A percentile compares a stretch with the other conserved stretches of the same genome.
phyloP scores from a whole-genome alignment of 2,888 invertebrate species.

The Yponomeuta cagnagella region DNA sequence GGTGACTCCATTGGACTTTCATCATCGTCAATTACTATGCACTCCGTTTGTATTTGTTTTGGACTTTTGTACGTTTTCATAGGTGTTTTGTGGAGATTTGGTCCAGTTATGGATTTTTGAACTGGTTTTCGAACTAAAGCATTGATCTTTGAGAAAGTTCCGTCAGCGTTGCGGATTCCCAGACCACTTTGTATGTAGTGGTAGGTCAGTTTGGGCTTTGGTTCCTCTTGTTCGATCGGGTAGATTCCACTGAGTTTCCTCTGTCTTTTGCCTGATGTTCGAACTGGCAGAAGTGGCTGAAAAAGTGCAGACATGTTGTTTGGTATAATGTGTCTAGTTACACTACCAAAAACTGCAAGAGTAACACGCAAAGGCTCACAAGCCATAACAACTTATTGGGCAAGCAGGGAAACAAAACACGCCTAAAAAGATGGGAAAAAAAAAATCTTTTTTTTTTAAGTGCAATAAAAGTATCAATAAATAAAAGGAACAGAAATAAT shows the following conservation, averaged over 20 bases:
- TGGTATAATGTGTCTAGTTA: not conserved
- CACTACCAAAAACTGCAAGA: too few relatives aligned
- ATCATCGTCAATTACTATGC: not conserved
- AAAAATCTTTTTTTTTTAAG: too few relatives aligned
- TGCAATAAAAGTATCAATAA: too few relatives aligned
- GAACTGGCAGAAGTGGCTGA: not conserved
- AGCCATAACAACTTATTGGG: too few relatives aligned
- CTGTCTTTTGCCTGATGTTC: constrained; percentile 27
- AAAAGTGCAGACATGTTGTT: not conserved
- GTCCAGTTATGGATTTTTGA: not conserved
- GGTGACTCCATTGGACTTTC: not conserved
- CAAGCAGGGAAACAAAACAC: too few relatives aligned
- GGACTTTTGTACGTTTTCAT: not conserved
- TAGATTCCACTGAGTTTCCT: constrained; percentile 48
- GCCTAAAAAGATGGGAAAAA: too few relatives aligned
- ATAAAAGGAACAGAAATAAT: too few relatives aligned
- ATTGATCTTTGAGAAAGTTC: constrained; percentile 43
- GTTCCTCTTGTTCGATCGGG: constrained; percentile 29
- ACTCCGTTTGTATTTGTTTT: not conserved
- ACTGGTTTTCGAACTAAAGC: constrained; percentile 40
- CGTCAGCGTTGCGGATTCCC: constrained; percentile 38
- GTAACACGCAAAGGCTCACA: too few relatives aligned
- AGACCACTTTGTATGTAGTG: constrained; percentile 29
- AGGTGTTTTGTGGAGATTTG: constrained; percentile 16
- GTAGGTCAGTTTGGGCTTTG: constrained; percentile 22